phyloP scores from a whole-genome alignment of 2,888 invertebrate species.

The Deilephila elpenor region DNA sequence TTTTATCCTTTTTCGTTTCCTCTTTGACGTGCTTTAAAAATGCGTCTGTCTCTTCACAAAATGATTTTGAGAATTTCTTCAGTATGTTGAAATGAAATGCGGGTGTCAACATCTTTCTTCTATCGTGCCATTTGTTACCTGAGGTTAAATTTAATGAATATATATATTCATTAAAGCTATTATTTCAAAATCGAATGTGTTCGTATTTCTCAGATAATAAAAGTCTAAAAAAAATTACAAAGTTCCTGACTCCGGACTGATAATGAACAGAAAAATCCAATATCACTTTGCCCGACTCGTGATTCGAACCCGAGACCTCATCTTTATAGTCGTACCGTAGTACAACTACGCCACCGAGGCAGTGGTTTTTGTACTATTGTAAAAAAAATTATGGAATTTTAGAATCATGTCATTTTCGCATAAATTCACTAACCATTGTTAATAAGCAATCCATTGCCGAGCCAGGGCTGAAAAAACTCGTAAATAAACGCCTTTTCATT shows the following conservation, averaged over 20 bases:
- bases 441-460: constrained; percentile 61
- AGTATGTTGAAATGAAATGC: constrained; percentile 76
- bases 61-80: constrained; percentile 61
- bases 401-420: background rate
- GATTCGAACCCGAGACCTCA: too few species aligned
- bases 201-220: too few species aligned
- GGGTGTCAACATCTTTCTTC: constrained; percentile 74
- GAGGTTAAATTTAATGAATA: background rate
- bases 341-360: too few species aligned
- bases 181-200: too few species aligned
- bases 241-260: too few species aligned
- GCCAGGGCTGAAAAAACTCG: constrained; percentile 68
- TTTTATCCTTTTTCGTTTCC: constrained; percentile 43
- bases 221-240: too few species aligned
- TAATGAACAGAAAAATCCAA: too few species aligned
- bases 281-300: too few species aligned
- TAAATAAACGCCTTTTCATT: constrained; percentile 66
- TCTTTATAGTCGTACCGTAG: too few species aligned
- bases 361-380: too few species aligned
- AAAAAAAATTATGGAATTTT: too few species aligned
- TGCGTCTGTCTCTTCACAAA: constrained; percentile 62
- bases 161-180: too few species aligned
- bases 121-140: constrained; percentile 72
- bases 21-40: constrained; percentile 44
- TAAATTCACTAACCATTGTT: constrained; percentile 47